Evolutionary conservation across 2,888 invertebrate genomes (phyloP).

Genomic region (Drosophila setosimentum): DNA sequence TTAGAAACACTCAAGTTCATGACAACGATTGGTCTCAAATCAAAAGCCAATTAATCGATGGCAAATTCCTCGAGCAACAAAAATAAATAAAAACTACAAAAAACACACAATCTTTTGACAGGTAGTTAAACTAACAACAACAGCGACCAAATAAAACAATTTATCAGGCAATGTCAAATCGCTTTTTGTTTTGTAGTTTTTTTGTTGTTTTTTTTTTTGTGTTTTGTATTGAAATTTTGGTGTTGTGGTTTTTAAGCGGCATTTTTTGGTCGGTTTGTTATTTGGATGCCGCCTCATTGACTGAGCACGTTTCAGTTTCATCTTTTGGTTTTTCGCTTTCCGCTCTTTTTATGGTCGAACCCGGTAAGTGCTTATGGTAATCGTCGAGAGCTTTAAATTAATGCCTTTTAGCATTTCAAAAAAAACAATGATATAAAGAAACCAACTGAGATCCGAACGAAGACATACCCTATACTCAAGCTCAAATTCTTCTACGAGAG

Average conservation of each 20-base stretch:
- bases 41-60: constrained; percentile 30
- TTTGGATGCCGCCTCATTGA: constrained; percentile 49
- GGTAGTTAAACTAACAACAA: constrained; percentile 40
- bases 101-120: constrained; percentile 19
- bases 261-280: constrained; percentile 22
- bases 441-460: not conserved
- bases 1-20: constrained; percentile 23
- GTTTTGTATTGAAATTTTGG: not conserved
- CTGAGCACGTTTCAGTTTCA: constrained; percentile 65
- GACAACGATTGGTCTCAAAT: constrained; percentile 12
- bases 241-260: constrained; percentile 33
- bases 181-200: not conserved
- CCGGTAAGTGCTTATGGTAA: constrained; percentile 49
- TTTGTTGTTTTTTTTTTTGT: not conserved
- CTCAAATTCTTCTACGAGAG: not conserved
- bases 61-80: not conserved
- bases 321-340: constrained; percentile 26
- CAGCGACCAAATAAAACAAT: constrained; percentile 32
- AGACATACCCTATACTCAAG: not conserved
- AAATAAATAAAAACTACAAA: not conserved
- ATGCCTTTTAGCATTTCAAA: constrained; percentile 68
- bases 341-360: constrained; percentile 28
- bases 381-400: constrained; percentile 57
- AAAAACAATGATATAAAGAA: not conserved
- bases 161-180: constrained; percentile 47